These are phyloP conservation scores for Lathamus discolor DNA, from an alignment of 2,113 vertebrate genomes.

Conservation along the genomic window DNA sequence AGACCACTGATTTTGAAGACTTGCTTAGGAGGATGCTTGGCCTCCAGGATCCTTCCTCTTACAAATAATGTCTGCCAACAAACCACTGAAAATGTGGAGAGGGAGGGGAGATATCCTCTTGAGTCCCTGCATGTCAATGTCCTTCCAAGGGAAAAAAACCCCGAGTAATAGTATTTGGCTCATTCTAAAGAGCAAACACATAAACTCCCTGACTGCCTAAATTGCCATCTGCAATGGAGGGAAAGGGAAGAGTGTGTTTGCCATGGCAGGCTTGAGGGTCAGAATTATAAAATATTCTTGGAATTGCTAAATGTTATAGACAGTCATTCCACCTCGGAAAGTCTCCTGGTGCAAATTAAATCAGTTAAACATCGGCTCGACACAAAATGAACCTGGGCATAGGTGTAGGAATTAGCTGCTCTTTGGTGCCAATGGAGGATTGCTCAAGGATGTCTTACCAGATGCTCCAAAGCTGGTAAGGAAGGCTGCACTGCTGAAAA, in stretches of 20 bases:
- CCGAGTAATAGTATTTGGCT: neutral
- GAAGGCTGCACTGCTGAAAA: neutral
- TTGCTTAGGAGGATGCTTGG: neutral
- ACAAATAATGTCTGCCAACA: neutral
- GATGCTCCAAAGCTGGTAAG: neutral
- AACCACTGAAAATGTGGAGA: neutral
- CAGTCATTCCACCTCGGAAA: neutral
- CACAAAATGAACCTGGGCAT: neutral
- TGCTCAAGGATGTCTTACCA: neutral
- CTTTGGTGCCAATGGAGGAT: neutral
- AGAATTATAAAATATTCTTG: conserved; percentile 23
- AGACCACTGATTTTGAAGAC: neutral
- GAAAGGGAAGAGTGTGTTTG: neutral
- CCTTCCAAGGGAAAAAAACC: neutral
- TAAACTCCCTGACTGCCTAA: neutral
- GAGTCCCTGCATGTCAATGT: neutral
- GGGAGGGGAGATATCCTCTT: neutral
- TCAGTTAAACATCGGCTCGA: neutral
- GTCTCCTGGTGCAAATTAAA: neutral
- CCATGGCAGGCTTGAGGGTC: conserved; percentile 8
- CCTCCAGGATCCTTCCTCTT: neutral
- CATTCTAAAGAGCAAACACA: neutral
- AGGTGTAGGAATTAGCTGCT: neutral
- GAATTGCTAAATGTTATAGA: neutral
- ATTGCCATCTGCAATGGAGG: neutral